These are phyloP conservation scores for Acridotheres tristis DNA, from an alignment of 2,797 vertebrate species.

Conservation along the genomic window DNA sequence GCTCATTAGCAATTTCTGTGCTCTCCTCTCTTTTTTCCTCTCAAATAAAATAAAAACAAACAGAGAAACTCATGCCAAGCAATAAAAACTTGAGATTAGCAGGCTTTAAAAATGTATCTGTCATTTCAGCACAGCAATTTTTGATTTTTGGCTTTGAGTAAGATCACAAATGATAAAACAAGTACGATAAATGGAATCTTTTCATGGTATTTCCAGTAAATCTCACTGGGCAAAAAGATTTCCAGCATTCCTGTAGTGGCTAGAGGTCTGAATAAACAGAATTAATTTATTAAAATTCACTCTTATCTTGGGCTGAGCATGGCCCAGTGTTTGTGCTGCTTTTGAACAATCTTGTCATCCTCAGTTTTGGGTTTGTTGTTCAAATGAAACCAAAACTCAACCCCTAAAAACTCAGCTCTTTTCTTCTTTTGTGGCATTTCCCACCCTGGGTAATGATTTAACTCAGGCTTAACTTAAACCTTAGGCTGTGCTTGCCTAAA, in stretches of 20 bases:
- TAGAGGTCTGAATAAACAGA: constrained; percentile 6
- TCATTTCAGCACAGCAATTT: not conserved
- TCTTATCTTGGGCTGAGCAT: not conserved
- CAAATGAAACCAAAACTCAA: not conserved
- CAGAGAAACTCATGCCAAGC: not conserved
- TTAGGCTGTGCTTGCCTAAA: not conserved
- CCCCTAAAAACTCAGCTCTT: not conserved
- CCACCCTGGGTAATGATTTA: not conserved
- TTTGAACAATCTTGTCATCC: not conserved
- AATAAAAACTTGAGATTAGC: constrained; percentile 12
- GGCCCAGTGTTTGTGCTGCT: not conserved
- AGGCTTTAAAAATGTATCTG: constrained; percentile 20
- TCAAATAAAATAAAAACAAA: not conserved
- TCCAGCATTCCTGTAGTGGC: not conserved
- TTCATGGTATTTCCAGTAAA: not conserved
- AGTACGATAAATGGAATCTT: not conserved
- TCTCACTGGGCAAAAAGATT: not conserved
- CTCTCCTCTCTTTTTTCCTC: not conserved
- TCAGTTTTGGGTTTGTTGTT: not conserved
- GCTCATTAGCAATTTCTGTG: not conserved
- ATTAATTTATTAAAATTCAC: not conserved
- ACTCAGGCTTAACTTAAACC: not conserved
- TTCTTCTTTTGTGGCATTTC: not conserved
- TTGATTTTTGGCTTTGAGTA: not conserved
- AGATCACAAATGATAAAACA: not conserved